Base-by-base conservation (phyloP, 2,888 invertebrate species). In the Apocheima hispidaria region DNA sequence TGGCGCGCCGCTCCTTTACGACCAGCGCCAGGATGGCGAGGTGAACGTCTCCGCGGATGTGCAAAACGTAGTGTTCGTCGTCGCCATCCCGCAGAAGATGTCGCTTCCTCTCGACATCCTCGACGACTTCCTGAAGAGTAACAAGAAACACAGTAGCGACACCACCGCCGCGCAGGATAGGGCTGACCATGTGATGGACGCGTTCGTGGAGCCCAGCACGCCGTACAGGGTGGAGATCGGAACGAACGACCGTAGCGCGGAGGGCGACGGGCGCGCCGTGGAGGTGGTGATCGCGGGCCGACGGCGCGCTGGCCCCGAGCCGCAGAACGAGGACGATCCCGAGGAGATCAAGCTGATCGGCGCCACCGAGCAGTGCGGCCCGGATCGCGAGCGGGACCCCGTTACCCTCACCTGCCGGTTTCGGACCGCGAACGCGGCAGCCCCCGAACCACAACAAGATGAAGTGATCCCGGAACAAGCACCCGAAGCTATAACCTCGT, bases 1-100 rank as follows among this genome's bases (percentile, higher is more conserved):
- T 69, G 81, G 86, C 68, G 81, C 84, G 10, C 87, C 92, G 40
- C 77, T 80, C 44, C 81, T 76, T 36, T 95, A 94, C 88, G 95
- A 97, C 81, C 96, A 96, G 78, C 93, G 96, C 0, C 97, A 97
- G 82, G 95, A 96, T 58, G 97, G 97, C n/a, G 94, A 95, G 2
- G 81, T 94, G 65, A 96, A 97, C 83, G 93, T 96, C 10, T 93
- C 95, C 51, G 95, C 96, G 0, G 95, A 96, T 79, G 86, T 97
- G 9, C 95, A 96, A 68, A 96, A 97, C 77, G 94, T 97, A 66
- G 90, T 96, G 66, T 86, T 97, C 51, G 82, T 97, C 23, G 82
- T 96, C n/a, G 94, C 95, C 0, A 86, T 95, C 20, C 94, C 94
- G 2, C 77, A 82, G 44, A 88, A 87, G 62, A 49, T 83, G 61